phyloP scores from a whole-genome alignment of 1,140 invertebrate genomes.

The Neocloeon triangulifer region DNA sequence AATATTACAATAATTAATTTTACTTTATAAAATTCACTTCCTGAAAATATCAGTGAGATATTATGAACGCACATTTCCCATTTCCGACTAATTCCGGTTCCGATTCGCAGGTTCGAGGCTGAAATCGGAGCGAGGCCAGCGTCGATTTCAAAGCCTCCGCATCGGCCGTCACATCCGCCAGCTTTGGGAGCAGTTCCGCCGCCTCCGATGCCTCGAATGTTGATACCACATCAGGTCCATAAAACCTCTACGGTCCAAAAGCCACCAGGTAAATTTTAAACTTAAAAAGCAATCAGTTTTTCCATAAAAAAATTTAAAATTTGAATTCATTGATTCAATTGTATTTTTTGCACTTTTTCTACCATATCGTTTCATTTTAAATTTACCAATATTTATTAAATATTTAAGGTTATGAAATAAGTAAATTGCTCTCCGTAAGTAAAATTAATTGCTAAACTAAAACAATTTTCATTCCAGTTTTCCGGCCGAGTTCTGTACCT shows the following conservation, averaged over 20 bases:
- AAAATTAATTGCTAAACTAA: no score
- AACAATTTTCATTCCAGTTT: no score
- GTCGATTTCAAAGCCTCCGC: slow-evolving; percentile 21
- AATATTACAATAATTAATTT: slow-evolving; percentile 2
- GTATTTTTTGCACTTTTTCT: no score
- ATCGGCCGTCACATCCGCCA: slow-evolving; percentile 23
- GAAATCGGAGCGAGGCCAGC: slow-evolving; percentile 45
- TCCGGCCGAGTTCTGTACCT: no score
- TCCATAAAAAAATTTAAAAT: no score
- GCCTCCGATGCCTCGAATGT: slow-evolving; percentile 24
- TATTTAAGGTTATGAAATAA: no score
- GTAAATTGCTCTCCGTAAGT: no score
- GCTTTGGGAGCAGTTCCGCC: slow-evolving; percentile 26
- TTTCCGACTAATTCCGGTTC: slow-evolving; percentile 4
- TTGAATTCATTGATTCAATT: no score
- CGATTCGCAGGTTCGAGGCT: slow-evolving; percentile 47
- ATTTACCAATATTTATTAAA: no score
- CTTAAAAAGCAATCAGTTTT: no score
- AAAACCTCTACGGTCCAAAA: neutral
- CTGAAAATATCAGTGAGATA: neutral
- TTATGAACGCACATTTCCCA: slow-evolving; percentile 5
- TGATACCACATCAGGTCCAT: slow-evolving; percentile 33
- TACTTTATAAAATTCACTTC: slow-evolving; percentile 1
- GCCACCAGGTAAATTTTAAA: no score
- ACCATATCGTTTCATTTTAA: no score